These are phyloP conservation scores for Saccopteryx bilineata DNA, from an alignment of 2,113 vertebrate species.

Conservation along the genomic window DNA sequence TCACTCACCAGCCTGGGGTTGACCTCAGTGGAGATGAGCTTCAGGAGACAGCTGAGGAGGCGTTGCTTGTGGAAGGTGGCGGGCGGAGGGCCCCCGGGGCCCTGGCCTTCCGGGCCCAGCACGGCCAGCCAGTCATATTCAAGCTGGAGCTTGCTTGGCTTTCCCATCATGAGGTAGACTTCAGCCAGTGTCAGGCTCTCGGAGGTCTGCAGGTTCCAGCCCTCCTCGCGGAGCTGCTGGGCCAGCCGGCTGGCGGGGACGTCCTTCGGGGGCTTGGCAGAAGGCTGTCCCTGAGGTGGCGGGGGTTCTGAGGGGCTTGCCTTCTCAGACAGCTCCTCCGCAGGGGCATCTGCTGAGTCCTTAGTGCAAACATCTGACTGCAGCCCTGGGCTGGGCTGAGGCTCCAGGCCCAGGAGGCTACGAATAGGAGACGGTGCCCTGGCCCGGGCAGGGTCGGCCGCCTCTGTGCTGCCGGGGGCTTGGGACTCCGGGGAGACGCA, in stretches of 20 bases:
- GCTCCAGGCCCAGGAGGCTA: constrained; percentile 49
- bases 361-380: constrained; percentile 86
- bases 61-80: constrained; percentile 89
- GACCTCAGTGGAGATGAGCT: constrained; percentile 95
- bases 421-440: constrained; percentile 58
- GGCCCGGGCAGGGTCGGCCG: constrained; percentile 36
- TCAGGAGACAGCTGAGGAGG: constrained; percentile 94
- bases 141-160: constrained; percentile 96
- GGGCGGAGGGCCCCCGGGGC: constrained; percentile 72
- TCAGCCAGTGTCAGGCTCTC: constrained; percentile 97
- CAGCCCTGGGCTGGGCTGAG: constrained; percentile 76
- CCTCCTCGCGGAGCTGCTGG: constrained; percentile 95
- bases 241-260: constrained; percentile 86
- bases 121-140: constrained; percentile 97
- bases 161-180: constrained; percentile 99
- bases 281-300: constrained; percentile 85
- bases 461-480: constrained; percentile 49
- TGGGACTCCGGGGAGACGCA: constrained; percentile 74
- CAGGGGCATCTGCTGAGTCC: constrained; percentile 80
- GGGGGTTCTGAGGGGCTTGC: constrained; percentile 79
- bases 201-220: constrained; percentile 94
- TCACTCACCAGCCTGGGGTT: constrained; percentile 96
- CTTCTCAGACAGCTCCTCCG: constrained; percentile 88
- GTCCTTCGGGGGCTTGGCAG: constrained; percentile 86
- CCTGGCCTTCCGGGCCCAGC: constrained; percentile 82